These are phyloP conservation scores for Leucophenga varia DNA, from an alignment of 1,140 invertebrate species.

Conservation along the genomic window DNA sequence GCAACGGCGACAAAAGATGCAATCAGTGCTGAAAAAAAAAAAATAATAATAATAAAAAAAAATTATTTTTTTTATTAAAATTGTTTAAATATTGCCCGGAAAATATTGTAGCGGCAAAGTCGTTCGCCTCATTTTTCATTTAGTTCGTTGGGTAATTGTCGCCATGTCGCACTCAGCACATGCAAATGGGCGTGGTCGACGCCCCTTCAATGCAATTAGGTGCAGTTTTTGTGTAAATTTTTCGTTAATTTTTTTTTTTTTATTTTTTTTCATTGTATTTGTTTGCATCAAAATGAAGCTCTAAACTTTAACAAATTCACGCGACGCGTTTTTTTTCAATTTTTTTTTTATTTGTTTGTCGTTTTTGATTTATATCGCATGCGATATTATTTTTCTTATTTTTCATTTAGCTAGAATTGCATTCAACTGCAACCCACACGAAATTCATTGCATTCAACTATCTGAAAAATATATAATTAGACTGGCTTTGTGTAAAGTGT, in stretches of 20 bases:
- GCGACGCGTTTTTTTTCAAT: slow-evolving; percentile 39
- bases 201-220: slow-evolving; percentile 38
- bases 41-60: not conserved
- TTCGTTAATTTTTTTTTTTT: not conserved
- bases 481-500: no score
- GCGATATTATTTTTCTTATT: no score
- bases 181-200: slow-evolving; percentile 2
- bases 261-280: slow-evolving; percentile 3
- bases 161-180: no score
- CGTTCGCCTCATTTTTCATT: not conserved
- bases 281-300: slow-evolving; percentile 33
- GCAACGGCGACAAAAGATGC: slow-evolving; percentile 43
- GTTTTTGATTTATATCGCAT: not conserved
- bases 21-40: slow-evolving; percentile 23
- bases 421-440: no score
- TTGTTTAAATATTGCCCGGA: slow-evolving; percentile 8
- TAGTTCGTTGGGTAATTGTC: slow-evolving; percentile 11
- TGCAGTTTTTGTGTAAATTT: slow-evolving; percentile 14
- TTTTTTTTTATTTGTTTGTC: slow-evolving; percentile 9
- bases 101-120: slow-evolving; percentile 17
- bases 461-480: no score
- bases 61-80: slow-evolving; percentile 2
- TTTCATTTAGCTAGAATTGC: no score
- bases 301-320: slow-evolving; percentile 54
- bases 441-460: no score